These are phyloP conservation scores for Botia kubotai DNA, from an alignment of 2,797 vertebrate genomes.

Conservation along the genomic window DNA sequence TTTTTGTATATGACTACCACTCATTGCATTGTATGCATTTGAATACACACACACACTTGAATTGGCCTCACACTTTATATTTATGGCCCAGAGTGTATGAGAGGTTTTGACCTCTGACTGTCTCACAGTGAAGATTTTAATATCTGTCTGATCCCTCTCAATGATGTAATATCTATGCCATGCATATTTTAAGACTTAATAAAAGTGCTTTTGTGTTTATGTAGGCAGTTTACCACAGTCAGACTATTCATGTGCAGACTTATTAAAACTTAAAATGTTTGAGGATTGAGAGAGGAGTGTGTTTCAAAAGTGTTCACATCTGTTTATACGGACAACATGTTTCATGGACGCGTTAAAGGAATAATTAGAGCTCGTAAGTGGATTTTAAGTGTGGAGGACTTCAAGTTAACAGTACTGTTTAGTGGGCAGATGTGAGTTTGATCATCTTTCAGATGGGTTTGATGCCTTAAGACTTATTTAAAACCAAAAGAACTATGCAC, in stretches of 20 bases:
- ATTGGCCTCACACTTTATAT: neutral
- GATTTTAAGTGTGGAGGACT: slow-evolving; percentile 16
- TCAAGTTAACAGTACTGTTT: slow-evolving; percentile 8
- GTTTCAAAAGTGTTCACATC: slow-evolving; percentile 33
- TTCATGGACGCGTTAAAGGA: slow-evolving; percentile 18
- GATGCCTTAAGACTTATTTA: slow-evolving; percentile 17
- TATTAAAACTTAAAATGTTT: slow-evolving; percentile 45
- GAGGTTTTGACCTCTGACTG: slow-evolving; percentile 11
- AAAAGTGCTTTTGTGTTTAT: slow-evolving; percentile 48
- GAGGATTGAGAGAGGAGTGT: slow-evolving; percentile 19
- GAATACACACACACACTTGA: neutral
- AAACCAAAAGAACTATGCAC: neutral
- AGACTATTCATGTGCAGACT: slow-evolving; percentile 16
- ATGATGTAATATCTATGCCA: slow-evolving; percentile 57
- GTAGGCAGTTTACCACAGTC: slow-evolving; percentile 27
- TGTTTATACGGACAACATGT: slow-evolving; percentile 40
- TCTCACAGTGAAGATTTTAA: slow-evolving; percentile 65
- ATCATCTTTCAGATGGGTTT: neutral
- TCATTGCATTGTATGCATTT: neutral
- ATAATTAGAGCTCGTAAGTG: slow-evolving; percentile 9
- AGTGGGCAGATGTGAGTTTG: neutral
- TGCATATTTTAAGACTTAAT: slow-evolving; percentile 71
- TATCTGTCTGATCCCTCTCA: slow-evolving; percentile 58
- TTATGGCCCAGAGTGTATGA: slow-evolving; percentile 24
- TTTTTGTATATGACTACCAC: too few species aligned